Conservation (phyloP, 2,797 vertebrate genomes). For the Adrianichthys oophorus region DNA sequence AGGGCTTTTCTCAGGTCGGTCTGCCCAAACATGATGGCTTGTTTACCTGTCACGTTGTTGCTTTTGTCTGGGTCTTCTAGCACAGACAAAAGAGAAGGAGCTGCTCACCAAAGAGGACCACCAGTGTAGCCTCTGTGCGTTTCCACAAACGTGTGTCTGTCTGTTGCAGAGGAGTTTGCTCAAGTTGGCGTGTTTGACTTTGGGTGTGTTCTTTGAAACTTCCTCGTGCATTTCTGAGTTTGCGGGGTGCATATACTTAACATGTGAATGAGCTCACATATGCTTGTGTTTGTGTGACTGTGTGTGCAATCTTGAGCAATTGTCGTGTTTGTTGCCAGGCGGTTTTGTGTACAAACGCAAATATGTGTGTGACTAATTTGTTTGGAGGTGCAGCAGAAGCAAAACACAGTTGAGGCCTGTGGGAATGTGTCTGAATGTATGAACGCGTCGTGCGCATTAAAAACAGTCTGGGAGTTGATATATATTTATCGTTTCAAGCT, state of each 20-base stretch:
- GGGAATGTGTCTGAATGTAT: conserved; percentile 38
- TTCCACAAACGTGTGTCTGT: conserved; percentile 11
- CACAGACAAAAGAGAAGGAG: conserved; percentile 65
- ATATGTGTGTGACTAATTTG: conserved; percentile 77
- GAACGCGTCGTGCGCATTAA: conserved; percentile 25
- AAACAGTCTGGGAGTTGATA: too few relatives aligned
- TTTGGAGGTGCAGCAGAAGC: conserved; percentile 59
- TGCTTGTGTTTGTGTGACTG: conserved; percentile 14
- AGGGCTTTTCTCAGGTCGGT: conserved; percentile 67
- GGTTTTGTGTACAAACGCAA: conserved; percentile 72
- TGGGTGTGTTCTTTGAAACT: conserved; percentile 20
- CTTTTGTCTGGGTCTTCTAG: conserved; percentile 74
- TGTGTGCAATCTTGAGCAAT: conserved; percentile 22
- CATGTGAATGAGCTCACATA: conserved; percentile 7
- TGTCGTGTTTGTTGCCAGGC: conserved; percentile 67
- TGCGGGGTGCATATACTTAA: conserved; percentile 11
- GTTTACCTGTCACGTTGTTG: conserved; percentile 73
- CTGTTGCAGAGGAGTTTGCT: conserved; percentile 2
- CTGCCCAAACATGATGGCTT: conserved; percentile 75
- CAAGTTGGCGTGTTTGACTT: conserved; percentile 16
- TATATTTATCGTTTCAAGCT: too few relatives aligned
- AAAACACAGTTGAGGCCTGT: conserved; percentile 26
- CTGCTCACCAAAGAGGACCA: conserved; percentile 67
- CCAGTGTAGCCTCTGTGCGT: conserved; percentile 52
- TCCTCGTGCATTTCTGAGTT: conserved; percentile 17